Evolutionary conservation across 2,888 invertebrate species (phyloP).

Genomic region (Drosophila aldrichi): DNA sequence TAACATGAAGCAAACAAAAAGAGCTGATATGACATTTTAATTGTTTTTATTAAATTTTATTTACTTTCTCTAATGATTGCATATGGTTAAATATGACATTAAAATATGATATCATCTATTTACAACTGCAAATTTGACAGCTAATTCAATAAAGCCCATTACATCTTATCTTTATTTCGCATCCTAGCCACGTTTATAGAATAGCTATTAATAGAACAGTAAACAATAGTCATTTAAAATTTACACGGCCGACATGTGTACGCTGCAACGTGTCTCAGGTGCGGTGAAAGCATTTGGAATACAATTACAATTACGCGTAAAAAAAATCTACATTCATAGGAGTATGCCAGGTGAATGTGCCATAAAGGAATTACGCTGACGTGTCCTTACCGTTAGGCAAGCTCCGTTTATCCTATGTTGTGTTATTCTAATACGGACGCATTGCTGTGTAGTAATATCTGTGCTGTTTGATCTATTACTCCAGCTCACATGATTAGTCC

Average conservation of each 20-base stretch:
- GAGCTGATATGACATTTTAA: background rate
- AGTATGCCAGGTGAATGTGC: constrained; percentile 5
- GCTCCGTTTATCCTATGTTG: constrained; percentile 17
- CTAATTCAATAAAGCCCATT: background rate
- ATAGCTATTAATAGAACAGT: constrained; percentile 4
- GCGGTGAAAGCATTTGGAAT: constrained; percentile 15
- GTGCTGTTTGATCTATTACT: constrained; percentile 50
- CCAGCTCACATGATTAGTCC: background rate
- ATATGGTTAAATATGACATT: background rate
- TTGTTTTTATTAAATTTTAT: background rate
- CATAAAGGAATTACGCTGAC: constrained; percentile 54
- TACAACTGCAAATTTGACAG: background rate
- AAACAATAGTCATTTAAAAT: constrained; percentile 11
- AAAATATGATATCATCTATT: background rate
- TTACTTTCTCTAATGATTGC: background rate
- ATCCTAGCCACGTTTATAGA: background rate
- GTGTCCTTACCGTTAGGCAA: constrained; percentile 64
- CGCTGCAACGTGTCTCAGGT: constrained; percentile 1
- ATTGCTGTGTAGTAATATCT: constrained; percentile 28
- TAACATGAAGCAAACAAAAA: background rate
- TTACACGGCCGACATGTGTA: background rate
- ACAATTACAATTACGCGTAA: constrained; percentile 22
- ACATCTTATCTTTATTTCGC: background rate
- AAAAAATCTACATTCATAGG: constrained; percentile 39
- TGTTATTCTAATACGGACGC: constrained; percentile 24